Evolutionary conservation across 1,140 invertebrate species (phyloP).

Genomic region (Rhopalosiphum padi): DNA sequence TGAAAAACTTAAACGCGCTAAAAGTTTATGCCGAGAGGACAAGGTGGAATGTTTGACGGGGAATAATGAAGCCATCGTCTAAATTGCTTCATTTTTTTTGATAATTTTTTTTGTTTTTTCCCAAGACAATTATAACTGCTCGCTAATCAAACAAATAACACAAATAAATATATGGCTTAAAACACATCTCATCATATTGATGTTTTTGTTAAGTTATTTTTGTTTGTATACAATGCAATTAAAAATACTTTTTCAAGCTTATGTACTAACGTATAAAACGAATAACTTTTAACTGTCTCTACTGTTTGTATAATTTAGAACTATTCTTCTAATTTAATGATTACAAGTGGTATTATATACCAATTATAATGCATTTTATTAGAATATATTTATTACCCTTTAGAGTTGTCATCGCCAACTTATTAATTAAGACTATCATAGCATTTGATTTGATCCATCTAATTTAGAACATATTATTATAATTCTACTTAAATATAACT

Average conservation of each 20-base stretch:
- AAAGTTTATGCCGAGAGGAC: slow-evolving; percentile 15
- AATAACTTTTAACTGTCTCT: neutral
- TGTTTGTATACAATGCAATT: neutral
- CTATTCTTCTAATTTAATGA: neutral
- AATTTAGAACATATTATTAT: neutral
- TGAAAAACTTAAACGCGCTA: slow-evolving; percentile 35
- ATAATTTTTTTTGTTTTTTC: neutral
- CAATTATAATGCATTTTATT: neutral
- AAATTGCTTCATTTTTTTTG: slow-evolving; percentile 39
- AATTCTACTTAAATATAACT: neutral
- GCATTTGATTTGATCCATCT: neutral
- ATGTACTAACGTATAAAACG: neutral
- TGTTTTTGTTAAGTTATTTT: neutral
- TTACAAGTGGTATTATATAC: neutral
- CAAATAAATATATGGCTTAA: neutral
- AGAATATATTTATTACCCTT: neutral
- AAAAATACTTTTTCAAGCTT: neutral
- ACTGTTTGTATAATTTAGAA: neutral
- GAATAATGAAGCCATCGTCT: slow-evolving; percentile 51
- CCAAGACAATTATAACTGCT: neutral
- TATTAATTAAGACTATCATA: neutral
- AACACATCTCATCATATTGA: neutral
- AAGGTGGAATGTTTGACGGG: neutral
- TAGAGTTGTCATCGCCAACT: no score
- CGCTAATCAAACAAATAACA: neutral